Evolutionary conservation across 1,140 invertebrate species (phyloP), one percentile per base, ranked within the genome.

Genomic region (Gyrodactylus salaris): DNA sequence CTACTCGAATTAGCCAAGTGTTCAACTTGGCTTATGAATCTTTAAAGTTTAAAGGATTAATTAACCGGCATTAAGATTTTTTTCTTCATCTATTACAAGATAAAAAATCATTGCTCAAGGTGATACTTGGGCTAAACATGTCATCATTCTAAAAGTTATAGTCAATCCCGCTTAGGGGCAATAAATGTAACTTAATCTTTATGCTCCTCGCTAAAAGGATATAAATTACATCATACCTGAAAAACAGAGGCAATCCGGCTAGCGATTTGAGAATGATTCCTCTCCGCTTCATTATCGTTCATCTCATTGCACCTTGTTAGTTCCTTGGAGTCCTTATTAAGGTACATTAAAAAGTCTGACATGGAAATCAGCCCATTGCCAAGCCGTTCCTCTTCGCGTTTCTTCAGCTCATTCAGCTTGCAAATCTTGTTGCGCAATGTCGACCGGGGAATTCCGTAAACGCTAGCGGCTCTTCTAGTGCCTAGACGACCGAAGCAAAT

Each of bases 381-480:
- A 54, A 54, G 34, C 7, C 34, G 34, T n/a, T 54, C 34, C n/a
- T 68, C 54, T 20, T 74, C 74, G 22, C 74, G 76, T 72, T 75
- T 75, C 27, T 75, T 70, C 83, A 81, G 77, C 86, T 87, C 80
- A 86, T 83, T 27, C 77, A 89, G 82, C 79, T 91, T 91, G 83
- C 88, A 91, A 23, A 86, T 84, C 83, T 95, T 95, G 82, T 94
- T 94, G 68, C 91, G 84, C 1, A 96, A 84, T 0, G 91, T 94
- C 73, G 91, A 93, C 73, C 91, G 84, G 1, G 91, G 91, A 78
- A 95, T 92, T 74, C 90, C 89, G 80, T 95, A 95, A 75, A 93
- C 87, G 26, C 89, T 89, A 27, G 91, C 88, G 0, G 91, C 90
- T 75, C 91, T 84, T 27, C 91, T 82, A 0, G 89, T 92, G 70